Base-by-base conservation (phyloP, 2,888 invertebrate species). In the Xestia c-nigrum region DNA sequence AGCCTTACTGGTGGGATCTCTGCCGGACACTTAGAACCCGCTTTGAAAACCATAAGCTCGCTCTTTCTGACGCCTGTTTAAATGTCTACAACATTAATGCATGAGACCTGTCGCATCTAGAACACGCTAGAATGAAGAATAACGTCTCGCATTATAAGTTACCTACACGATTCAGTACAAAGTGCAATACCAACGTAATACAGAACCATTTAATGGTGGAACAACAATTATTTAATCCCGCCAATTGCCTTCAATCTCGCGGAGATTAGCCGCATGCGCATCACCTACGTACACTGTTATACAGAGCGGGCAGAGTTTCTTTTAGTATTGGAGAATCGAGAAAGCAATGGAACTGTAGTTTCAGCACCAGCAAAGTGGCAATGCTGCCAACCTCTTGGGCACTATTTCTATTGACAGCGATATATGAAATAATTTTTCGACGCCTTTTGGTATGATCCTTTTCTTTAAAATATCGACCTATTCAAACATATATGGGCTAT, bases 201-300 rank as follows among this genome's bases (percentile, higher is more conserved):
- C 74, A 64, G 74, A 61, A 66, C 61, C 74, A 78, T 83, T 61
- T 83, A 71, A 83, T 78, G 52, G 67, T 79, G 47, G 85, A 65
- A 50, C 69, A 78, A 79, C 84, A 84, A 83, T 84, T 85, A 84
- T 84, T 79, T 86, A 86, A 84, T 84, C 68, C 83, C 71, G 75
- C 72, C 86, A 83, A 84, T 84, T 86, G 83, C 67, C 68, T 82
- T 40, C 83, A 84, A 83, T 72, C 79, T 85, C 12, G 63, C 40
- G 40, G 59, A 78, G 86, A 83, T 84, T 85, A 83, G 61, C 74
- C 69, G 61, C 74, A 43, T 74, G 72, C 72, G 64, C 57, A 76
- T 65, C 40, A 63, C 40, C 72, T 59, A 74, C 31, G 78, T 84
- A 85, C 83, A 65, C 63, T 78, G 43, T 14, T 55, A 31, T 19